phyloP scores from a whole-genome alignment of 2,797 vertebrate genomes.

The Tympanoctomys barrerae region DNA sequence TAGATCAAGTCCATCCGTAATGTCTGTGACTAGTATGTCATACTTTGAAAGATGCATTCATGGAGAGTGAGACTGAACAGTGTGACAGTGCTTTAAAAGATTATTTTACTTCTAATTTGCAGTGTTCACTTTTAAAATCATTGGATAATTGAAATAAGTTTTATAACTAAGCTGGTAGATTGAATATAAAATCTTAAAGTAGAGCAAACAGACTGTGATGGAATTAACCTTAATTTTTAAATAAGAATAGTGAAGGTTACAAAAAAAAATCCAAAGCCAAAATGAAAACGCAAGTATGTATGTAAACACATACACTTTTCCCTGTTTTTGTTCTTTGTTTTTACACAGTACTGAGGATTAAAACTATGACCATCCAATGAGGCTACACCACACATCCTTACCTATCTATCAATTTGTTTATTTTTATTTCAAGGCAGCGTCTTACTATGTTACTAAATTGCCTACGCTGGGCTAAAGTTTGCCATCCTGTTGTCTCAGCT shows the following conservation, averaged over 20 bases:
- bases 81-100: neutral
- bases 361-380: neutral
- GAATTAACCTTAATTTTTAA: neutral
- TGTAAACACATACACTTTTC: neutral
- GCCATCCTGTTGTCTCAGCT: neutral
- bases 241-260: neutral
- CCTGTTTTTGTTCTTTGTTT: neutral
- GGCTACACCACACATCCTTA: neutral
- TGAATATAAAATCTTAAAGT: neutral
- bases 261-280: neutral
- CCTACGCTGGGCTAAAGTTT: neutral
- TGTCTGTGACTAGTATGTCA: conserved; percentile 80
- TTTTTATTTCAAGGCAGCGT: neutral
- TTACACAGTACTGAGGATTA: too few relatives aligned
- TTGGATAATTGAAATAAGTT: neutral
- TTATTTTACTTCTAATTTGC: neutral
- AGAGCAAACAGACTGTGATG: neutral
- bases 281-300: neutral
- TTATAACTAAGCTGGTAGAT: neutral
- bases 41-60: conserved; percentile 75
- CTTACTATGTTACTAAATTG: neutral
- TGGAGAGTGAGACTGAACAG: conserved; percentile 68
- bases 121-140: neutral
- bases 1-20: conserved; percentile 68
- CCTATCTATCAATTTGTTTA: neutral